Evolutionary conservation across 2,797 vertebrate species (phyloP).

Genomic region (Mastacembelus armatus): DNA sequence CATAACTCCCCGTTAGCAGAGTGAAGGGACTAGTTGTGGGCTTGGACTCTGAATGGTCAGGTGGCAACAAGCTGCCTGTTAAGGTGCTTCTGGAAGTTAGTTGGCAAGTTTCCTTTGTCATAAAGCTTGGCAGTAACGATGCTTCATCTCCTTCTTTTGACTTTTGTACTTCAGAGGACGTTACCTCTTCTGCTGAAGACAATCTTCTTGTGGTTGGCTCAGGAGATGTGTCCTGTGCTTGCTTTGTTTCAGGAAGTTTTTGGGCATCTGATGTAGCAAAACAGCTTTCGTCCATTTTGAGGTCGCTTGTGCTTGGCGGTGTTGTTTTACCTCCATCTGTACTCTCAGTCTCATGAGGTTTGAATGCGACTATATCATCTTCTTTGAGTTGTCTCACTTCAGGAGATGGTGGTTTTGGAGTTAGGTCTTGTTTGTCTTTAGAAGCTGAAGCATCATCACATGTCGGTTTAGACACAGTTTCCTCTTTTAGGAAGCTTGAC

Average conservation of each 20-base stretch:
- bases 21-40: slow-evolving; percentile 46
- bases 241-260: slow-evolving; percentile 48
- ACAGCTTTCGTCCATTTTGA: slow-evolving; percentile 17
- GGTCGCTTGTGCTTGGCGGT: slow-evolving; percentile 6
- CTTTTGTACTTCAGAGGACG: slow-evolving; percentile 32
- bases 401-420: slow-evolving; percentile 31
- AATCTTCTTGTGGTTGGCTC: slow-evolving; percentile 45
- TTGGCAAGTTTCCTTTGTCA: slow-evolving; percentile 33
- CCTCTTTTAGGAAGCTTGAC: slow-evolving; percentile 39
- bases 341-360: slow-evolving; percentile 49
- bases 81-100: slow-evolving; percentile 37
- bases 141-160: slow-evolving; percentile 37
- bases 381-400: slow-evolving; percentile 41
- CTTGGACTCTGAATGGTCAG: slow-evolving; percentile 50
- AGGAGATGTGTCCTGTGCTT: slow-evolving; percentile 42
- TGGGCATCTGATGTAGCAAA: slow-evolving; percentile 8
- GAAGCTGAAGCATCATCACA: slow-evolving; percentile 40
- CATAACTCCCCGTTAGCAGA: slow-evolving; percentile 55
- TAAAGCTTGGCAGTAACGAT: slow-evolving; percentile 32
- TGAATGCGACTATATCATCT: slow-evolving; percentile 67
- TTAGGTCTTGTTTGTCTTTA: slow-evolving; percentile 33
- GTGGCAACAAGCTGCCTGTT: slow-evolving; percentile 42
- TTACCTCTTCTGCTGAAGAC: slow-evolving; percentile 29
- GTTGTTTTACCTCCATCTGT: slow-evolving; percentile 25
- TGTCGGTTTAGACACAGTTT: slow-evolving; percentile 40